A percentile compares a stretch with the other conserved stretches of the same genome.
These are phyloP conservation scores for Epicauta chinensis DNA, from an alignment of 1,140 invertebrate genomes.

Conservation along the genomic window DNA sequence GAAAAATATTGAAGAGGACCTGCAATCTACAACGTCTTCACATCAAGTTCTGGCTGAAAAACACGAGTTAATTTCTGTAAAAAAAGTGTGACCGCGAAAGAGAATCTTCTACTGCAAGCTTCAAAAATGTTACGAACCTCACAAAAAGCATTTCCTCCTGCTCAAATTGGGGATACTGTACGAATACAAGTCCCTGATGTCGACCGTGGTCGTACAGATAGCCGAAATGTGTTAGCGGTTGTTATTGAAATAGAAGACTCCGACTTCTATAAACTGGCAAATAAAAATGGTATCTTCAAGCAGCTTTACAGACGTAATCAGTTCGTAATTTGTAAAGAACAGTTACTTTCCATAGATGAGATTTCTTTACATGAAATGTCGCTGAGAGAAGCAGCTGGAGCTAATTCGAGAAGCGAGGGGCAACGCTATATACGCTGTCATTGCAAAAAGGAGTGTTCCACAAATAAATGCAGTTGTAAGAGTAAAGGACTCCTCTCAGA, in stretches of 20 bases:
- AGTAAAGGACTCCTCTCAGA: too few relatives aligned
- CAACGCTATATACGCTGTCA: too few relatives aligned
- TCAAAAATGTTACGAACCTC: conserved; percentile 6
- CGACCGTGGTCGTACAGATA: too few relatives aligned
- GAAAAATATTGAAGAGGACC: not conserved
- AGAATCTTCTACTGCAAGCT: conserved; percentile 4
- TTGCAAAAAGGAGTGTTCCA: too few relatives aligned
- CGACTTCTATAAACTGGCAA: conserved; percentile 8
- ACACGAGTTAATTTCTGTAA: not conserved
- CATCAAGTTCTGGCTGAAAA: not conserved
- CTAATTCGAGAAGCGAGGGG: too few relatives aligned
- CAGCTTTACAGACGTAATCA: conserved; percentile 11
- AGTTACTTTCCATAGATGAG: too few relatives aligned
- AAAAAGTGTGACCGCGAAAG: not conserved
- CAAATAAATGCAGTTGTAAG: too few relatives aligned
- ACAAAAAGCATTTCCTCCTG: too few relatives aligned
- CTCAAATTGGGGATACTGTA: conserved; percentile 12
- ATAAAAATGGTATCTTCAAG: conserved; percentile 8
- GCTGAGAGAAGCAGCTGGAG: too few relatives aligned
- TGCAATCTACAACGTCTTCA: not conserved
- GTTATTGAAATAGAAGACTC: conserved; percentile 6
- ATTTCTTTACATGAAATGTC: too few relatives aligned
- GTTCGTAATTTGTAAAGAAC: too few relatives aligned
- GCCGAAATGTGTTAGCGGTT: not conserved
- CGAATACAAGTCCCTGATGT: conserved; percentile 3